Percentiles rank a stretch among this genome's conserved stretches.
Conservation (phyloP, 2,888 invertebrate genomes). For the Epiperipatus broadwayi region DNA sequence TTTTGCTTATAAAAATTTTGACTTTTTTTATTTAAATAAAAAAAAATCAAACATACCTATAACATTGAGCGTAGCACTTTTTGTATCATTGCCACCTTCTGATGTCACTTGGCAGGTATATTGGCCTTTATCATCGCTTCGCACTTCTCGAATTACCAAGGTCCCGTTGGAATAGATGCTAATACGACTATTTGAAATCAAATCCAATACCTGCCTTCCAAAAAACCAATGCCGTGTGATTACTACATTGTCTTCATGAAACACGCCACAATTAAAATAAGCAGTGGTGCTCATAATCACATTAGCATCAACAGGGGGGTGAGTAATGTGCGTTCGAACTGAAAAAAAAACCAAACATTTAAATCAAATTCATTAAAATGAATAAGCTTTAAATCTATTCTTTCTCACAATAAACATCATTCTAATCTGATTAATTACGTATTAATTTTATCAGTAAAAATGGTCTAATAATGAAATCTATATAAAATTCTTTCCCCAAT, state of each 20-base stretch:
- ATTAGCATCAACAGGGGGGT: slow-evolving; percentile 74
- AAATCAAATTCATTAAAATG: too few relatives aligned
- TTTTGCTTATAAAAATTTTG: neutral
- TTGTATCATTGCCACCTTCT: slow-evolving; percentile 76
- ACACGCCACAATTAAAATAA: slow-evolving; percentile 78
- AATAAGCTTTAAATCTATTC: too few relatives aligned
- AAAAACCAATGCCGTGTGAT: slow-evolving; percentile 74
- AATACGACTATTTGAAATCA: slow-evolving; percentile 21
- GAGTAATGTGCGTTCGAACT: slow-evolving; percentile 82
- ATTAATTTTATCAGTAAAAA: too few relatives aligned
- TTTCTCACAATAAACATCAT: too few relatives aligned
- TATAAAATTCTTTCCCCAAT: too few relatives aligned
- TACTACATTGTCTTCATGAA: slow-evolving; percentile 67
- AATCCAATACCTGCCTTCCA: slow-evolving; percentile 61
- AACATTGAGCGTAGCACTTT: slow-evolving; percentile 60
- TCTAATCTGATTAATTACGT: too few relatives aligned
- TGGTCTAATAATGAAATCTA: too few relatives aligned
- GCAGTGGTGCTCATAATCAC: slow-evolving; percentile 82
- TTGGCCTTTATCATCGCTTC: slow-evolving; percentile 73
- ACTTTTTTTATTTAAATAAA: too few relatives aligned
- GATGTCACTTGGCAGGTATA: slow-evolving; percentile 75
- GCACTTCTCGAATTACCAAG: slow-evolving; percentile 63
- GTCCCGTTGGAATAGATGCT: slow-evolving; percentile 51
- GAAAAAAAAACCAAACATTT: slow-evolving; percentile 20
- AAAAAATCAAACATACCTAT: slow-evolving; percentile 43